These are phyloP conservation scores for Dromas ardeola DNA, from an alignment of 2,113 vertebrate genomes.

Conservation along the genomic window DNA sequence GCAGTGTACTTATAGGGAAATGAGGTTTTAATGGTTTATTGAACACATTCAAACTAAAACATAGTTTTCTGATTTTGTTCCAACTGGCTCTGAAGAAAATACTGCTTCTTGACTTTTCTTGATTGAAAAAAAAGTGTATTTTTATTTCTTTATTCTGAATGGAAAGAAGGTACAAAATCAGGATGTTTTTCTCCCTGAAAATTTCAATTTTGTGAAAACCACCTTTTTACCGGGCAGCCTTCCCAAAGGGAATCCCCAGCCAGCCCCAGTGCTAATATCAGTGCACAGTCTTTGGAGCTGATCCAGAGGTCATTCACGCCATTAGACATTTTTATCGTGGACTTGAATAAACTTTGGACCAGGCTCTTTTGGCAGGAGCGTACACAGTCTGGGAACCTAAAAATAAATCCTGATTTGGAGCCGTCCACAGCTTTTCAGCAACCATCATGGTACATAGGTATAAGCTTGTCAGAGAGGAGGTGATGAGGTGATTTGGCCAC, in stretches of 20 bases:
- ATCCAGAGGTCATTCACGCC: constrained; percentile 57
- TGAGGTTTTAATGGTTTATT: constrained; percentile 50
- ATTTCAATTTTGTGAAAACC: constrained; percentile 37
- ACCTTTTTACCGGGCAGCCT: constrained; percentile 46
- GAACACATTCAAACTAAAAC: constrained; percentile 43
- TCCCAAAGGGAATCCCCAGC: constrained; percentile 64
- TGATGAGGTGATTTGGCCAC: background rate
- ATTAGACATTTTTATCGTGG: constrained; percentile 53
- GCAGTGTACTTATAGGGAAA: background rate
- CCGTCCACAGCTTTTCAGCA: constrained; percentile 25
- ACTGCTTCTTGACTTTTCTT: background rate
- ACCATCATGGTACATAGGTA: background rate
- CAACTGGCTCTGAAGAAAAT: background rate
- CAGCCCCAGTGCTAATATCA: constrained; percentile 51
- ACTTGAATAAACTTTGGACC: constrained; percentile 65
- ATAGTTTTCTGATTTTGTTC: constrained; percentile 33
- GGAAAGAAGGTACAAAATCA: background rate
- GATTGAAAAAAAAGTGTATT: background rate
- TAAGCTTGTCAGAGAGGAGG: background rate
- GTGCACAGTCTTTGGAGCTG: constrained; percentile 40
- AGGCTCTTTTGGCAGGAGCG: constrained; percentile 53
- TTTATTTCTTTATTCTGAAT: constrained; percentile 37
- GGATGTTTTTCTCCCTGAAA: constrained; percentile 53
- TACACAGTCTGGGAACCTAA: constrained; percentile 40
- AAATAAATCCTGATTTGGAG: constrained; percentile 50